Evolutionary conservation across 53 echinoderm and acorn worm species (phyloP).

Genomic region (Echinarachnius parma): DNA sequence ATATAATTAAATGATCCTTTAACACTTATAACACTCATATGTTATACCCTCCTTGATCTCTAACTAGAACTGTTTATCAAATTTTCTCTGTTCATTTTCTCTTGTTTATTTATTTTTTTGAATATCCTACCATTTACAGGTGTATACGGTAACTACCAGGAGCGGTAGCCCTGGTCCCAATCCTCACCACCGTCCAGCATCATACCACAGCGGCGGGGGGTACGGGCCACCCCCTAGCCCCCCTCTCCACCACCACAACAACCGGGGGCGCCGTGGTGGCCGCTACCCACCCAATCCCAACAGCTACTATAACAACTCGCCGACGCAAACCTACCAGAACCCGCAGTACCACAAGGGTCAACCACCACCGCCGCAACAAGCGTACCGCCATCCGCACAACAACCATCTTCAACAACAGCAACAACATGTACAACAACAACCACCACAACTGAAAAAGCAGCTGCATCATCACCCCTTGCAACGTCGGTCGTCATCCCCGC

Average conservation of each 20-base stretch:
- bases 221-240: conserved; percentile 33
- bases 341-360: conserved; percentile 41
- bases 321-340: conserved; percentile 14
- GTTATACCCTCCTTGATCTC: no score
- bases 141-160: conserved; percentile 42
- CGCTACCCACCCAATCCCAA: conserved; percentile 16
- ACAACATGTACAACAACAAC: conserved; percentile 22
- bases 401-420: conserved; percentile 14
- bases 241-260: conserved; percentile 21
- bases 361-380: conserved; percentile 22
- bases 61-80: no score
- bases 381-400: conserved; percentile 45
- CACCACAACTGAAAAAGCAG: background rate
- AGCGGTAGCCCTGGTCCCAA: no score
- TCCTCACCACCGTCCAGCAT: conserved; percentile 43
- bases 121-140: background rate
- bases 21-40: no score
- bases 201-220: conserved; percentile 19
- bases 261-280: conserved; percentile 13
- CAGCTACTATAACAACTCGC: conserved; percentile 31
- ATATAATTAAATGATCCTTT: no score
- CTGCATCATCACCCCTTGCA: conserved; percentile 27
- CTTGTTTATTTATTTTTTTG: background rate
- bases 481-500: no score
- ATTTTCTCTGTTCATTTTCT: no score